Evolutionary conservation across 1,140 invertebrate species (phyloP).

Genomic region (Dreissena rostriformis): DNA sequence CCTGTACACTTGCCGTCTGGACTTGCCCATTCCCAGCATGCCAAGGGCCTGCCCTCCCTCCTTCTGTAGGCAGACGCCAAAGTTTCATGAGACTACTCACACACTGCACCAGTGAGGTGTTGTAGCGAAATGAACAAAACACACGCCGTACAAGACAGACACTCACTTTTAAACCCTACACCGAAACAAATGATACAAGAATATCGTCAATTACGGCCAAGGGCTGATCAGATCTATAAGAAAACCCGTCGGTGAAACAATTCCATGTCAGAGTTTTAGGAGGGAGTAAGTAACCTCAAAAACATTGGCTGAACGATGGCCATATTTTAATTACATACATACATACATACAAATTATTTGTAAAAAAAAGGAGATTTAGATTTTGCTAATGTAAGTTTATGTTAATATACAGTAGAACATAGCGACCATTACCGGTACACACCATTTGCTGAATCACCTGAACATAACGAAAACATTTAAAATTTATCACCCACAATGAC

Average conservation of each 20-base stretch:
- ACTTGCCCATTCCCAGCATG: slow-evolving; percentile 19
- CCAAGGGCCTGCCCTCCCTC: slow-evolving; percentile 19
- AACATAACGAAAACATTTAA: slow-evolving; percentile 25
- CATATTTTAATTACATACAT: slow-evolving; percentile 55
- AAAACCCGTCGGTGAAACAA: slow-evolving; percentile 1
- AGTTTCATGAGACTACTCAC: slow-evolving; percentile 49
- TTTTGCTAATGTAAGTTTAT: slow-evolving; percentile 16
- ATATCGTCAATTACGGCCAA: not conserved
- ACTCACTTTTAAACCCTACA: slow-evolving; percentile 4
- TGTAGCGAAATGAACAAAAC: not conserved
- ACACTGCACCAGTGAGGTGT: not conserved
- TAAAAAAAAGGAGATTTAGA: slow-evolving; percentile 39
- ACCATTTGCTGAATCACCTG: slow-evolving; percentile 55
- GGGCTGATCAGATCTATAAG: not conserved
- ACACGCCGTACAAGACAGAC: not conserved
- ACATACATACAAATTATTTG: slow-evolving; percentile 56
- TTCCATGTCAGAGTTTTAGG: not conserved
- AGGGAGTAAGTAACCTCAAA: slow-evolving; percentile 47
- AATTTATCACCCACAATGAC: slow-evolving; percentile 39
- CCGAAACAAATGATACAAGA: not conserved
- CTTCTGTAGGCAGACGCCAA: slow-evolving; percentile 30
- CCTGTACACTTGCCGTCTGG: slow-evolving; percentile 29
- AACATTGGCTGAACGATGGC: slow-evolving; percentile 52
- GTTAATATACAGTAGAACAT: slow-evolving; percentile 49
- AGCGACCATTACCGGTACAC: slow-evolving; percentile 41